phyloP scores from a whole-genome alignment of 92 coral and sea anemone species.

The Phenganax marumi region DNA sequence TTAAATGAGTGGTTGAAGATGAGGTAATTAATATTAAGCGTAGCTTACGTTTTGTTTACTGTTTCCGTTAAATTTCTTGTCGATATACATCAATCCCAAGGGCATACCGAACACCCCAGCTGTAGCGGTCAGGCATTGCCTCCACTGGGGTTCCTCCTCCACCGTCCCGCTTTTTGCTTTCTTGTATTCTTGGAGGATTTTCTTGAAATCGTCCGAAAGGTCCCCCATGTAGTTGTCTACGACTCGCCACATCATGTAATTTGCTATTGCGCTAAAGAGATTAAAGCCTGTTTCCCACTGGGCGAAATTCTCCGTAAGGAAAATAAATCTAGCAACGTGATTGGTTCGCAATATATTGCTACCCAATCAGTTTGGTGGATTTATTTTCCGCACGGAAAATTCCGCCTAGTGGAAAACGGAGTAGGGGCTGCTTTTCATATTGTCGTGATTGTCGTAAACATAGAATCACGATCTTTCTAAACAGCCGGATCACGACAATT shows the following conservation, averaged over 20 bases:
- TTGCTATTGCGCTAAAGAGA: constrained; percentile 66
- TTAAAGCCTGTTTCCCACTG: neutral
- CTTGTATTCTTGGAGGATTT: constrained; percentile 50
- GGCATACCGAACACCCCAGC: constrained; percentile 84
- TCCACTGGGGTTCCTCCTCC: constrained; percentile 90
- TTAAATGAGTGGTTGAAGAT: too few species aligned
- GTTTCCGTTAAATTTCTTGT: constrained; percentile 65
- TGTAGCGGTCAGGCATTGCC: constrained; percentile 65
- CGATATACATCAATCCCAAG: constrained; percentile 77
- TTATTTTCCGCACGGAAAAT: too few species aligned
- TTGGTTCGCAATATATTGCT: too few species aligned
- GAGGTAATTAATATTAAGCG: too few species aligned
- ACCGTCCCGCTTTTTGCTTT: constrained; percentile 57
- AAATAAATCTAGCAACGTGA: too few species aligned
- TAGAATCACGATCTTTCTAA: too few species aligned
- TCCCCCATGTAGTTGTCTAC: constrained; percentile 50
- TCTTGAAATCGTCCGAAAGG: constrained; percentile 60
- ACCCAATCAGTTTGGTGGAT: too few species aligned
- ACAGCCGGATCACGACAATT: too few species aligned
- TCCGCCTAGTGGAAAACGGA: too few species aligned
- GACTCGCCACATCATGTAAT: constrained; percentile 97
- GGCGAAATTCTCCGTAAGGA: too few species aligned
- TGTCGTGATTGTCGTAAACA: too few species aligned
- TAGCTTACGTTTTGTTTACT: constrained; percentile 80
- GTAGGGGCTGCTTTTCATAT: too few species aligned